A percentile compares a stretch with the other conserved stretches of the same genome.
phyloP scores from a whole-genome alignment of 2,113 vertebrate genomes.

The Phodopus roborovskii region DNA sequence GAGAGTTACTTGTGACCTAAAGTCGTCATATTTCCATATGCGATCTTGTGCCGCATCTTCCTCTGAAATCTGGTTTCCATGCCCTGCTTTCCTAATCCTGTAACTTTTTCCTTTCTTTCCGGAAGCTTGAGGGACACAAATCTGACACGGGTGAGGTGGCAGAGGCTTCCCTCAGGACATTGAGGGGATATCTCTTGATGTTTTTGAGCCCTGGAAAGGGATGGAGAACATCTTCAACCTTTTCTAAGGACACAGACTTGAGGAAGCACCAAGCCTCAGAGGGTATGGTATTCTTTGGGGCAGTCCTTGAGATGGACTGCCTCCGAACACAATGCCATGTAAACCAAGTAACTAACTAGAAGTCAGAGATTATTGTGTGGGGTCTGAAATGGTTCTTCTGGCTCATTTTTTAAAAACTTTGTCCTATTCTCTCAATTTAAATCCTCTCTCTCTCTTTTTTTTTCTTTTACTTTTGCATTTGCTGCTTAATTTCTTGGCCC shows the following conservation, averaged over 20 bases:
- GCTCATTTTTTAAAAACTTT: not conserved
- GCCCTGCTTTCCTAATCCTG: constrained; percentile 69
- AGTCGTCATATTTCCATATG: constrained; percentile 44
- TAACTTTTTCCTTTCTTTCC: constrained; percentile 76
- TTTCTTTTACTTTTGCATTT: constrained; percentile 58
- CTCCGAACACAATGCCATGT: constrained; percentile 21
- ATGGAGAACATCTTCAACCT: constrained; percentile 69
- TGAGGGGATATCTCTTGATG: constrained; percentile 70
- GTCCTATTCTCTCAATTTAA: constrained; percentile 49
- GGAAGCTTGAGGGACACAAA: constrained; percentile 75
- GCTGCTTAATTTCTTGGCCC: constrained; percentile 35
- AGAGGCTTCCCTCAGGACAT: constrained; percentile 71
- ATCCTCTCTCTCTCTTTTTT: constrained; percentile 35
- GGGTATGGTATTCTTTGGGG: constrained; percentile 68
- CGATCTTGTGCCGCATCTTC: constrained; percentile 55
- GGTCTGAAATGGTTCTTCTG: constrained; percentile 3
- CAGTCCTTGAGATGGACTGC: constrained; percentile 45
- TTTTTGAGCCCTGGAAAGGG: constrained; percentile 66
- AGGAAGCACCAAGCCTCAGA: constrained; percentile 68
- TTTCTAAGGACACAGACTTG: constrained; percentile 70
- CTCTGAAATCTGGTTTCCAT: constrained; percentile 60
- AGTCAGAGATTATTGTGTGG: constrained; percentile 4
- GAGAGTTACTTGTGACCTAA: constrained; percentile 50
- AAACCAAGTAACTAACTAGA: constrained; percentile 6
- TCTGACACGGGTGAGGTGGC: constrained; percentile 68